phyloP scores from a whole-genome alignment of 2,888 invertebrate genomes.

The Cephus pulcher region DNA sequence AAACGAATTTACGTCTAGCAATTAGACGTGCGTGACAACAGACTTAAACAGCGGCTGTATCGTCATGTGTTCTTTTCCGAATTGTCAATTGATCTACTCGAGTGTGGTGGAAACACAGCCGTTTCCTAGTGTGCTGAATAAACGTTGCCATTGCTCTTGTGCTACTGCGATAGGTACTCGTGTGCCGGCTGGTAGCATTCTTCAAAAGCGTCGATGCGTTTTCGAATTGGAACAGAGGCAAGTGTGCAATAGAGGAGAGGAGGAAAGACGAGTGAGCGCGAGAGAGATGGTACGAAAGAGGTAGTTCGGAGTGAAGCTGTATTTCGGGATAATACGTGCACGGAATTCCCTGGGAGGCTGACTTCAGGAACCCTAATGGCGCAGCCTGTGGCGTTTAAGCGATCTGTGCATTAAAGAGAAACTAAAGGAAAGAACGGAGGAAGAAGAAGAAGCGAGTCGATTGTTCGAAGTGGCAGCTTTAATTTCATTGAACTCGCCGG shows the following conservation, averaged over 20 bases:
- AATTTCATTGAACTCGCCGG: neutral
- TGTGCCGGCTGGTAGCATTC: no score
- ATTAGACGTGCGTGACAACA: slow-evolving; percentile 18
- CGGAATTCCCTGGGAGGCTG: no score
- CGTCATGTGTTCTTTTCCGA: neutral
- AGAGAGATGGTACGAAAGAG: no score
- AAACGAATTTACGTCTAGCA: slow-evolving; percentile 12
- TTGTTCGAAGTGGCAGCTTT: neutral
- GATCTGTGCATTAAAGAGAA: neutral
- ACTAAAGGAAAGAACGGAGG: neutral
- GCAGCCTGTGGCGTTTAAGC: neutral
- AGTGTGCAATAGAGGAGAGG: no score
- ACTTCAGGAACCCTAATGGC: no score
- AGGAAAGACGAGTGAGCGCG: no score
- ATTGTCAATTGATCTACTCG: neutral
- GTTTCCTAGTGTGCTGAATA: neutral
- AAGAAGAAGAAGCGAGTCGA: neutral
- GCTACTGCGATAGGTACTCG: no score
- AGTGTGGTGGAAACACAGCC: neutral
- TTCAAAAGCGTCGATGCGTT: no score
- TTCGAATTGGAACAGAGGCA: no score
- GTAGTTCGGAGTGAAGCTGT: no score
- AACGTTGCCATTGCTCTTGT: no score
- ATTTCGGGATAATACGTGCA: no score
- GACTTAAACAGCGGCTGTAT: neutral